These are phyloP conservation scores for Tragelaphus eurycerus DNA, from an alignment of 2,797 vertebrate genomes.

Conservation along the genomic window DNA sequence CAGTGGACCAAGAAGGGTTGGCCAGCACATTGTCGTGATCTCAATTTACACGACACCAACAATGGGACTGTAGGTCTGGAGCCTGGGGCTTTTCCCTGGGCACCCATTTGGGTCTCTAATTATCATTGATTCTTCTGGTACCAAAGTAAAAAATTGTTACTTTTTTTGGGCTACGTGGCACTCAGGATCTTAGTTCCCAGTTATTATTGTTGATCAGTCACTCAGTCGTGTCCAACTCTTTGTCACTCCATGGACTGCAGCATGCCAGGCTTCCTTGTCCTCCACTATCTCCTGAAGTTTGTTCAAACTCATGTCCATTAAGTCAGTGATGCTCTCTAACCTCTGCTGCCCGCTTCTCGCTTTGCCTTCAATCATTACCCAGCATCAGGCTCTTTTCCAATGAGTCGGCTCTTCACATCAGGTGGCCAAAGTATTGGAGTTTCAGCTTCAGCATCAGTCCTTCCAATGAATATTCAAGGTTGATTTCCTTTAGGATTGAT, in stretches of 20 bases:
- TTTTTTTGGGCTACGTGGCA: rapidly evolving
- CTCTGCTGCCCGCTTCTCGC: background rate
- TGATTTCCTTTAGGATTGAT: background rate
- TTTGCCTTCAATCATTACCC: background rate
- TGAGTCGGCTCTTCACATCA: background rate
- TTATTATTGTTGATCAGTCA: background rate
- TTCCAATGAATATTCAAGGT: background rate
- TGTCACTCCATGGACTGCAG: background rate
- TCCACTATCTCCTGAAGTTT: background rate
- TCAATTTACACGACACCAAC: background rate
- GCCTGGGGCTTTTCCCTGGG: background rate
- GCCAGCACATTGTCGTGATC: background rate
- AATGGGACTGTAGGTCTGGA: background rate
- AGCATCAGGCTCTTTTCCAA: background rate
- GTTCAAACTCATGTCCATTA: background rate
- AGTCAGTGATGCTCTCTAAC: background rate
- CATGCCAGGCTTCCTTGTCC: background rate
- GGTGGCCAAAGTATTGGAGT: background rate
- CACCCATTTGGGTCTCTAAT: background rate
- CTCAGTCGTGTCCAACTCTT: background rate
- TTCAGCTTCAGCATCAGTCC: background rate
- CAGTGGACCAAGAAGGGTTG: conserved; percentile 1
- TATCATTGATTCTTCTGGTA: background rate
- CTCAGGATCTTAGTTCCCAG: background rate
- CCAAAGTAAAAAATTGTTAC: background rate